Percentiles rank a stretch among this genome's conserved stretches.
Conservation (phyloP, 1,140 invertebrate genomes). For the Brachionus rotundiformis region DNA sequence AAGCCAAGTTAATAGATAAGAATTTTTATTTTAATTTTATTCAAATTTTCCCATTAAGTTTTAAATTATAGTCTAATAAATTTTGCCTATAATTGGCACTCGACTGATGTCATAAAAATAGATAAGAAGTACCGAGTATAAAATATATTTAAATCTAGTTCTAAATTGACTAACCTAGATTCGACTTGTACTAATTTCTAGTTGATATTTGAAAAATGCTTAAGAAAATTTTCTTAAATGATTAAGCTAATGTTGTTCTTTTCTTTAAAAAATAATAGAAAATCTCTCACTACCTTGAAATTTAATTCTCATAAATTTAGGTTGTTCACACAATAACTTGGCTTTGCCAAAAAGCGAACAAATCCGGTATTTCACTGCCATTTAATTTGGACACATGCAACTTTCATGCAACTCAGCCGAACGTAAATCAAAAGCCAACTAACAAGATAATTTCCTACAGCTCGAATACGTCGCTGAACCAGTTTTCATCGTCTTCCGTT, state of each 20-base stretch:
- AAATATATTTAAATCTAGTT: background rate
- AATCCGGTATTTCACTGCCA: slow-evolving; percentile 30
- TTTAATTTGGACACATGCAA: background rate
- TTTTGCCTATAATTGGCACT: background rate
- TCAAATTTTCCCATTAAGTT: too few species aligned
- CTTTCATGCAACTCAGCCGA: background rate
- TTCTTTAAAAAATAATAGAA: background rate
- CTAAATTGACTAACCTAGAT: slow-evolving; percentile 28
- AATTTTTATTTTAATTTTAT: too few species aligned
- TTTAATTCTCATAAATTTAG: background rate
- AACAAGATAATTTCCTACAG: slow-evolving; percentile 22
- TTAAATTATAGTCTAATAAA: background rate
- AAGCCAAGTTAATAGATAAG: too few species aligned
- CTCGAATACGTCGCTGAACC: slow-evolving; percentile 27
- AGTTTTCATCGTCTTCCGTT: slow-evolving; percentile 5
- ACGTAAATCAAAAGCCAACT: background rate
- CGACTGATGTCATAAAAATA: slow-evolving; percentile 16
- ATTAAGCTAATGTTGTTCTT: background rate
- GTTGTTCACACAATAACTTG: slow-evolving; percentile 33
- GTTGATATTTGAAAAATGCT: slow-evolving; percentile 29
- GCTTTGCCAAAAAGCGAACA: slow-evolving; percentile 18
- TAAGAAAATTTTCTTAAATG: slow-evolving; percentile 12
- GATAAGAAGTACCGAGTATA: background rate
- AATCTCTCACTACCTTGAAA: background rate
- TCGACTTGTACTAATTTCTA: background rate